phyloP scores from a whole-genome alignment of 2,113 vertebrate genomes.

The Pollachius pollachius region DNA sequence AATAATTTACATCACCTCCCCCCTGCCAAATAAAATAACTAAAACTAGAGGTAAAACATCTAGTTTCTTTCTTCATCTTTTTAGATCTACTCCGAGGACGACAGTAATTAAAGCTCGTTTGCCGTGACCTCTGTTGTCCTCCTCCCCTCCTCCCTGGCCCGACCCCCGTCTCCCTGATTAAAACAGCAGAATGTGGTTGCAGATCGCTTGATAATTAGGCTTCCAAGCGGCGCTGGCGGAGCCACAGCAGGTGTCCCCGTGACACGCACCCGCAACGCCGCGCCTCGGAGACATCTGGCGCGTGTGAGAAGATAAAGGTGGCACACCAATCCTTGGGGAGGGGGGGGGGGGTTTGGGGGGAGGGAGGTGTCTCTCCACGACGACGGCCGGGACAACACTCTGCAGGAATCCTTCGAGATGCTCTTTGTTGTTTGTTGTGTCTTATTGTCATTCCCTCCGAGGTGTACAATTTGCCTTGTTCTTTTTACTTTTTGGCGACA shows the following conservation, averaged over 20 bases:
- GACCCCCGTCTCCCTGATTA: constrained; percentile 56
- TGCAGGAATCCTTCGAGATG: background rate
- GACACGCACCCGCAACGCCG: constrained; percentile 35
- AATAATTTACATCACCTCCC: no score
- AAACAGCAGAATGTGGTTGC: constrained; percentile 58
- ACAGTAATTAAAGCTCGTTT: constrained; percentile 67
- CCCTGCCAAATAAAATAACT: no score
- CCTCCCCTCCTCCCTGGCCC: constrained; percentile 19
- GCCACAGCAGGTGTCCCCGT: constrained; percentile 51
- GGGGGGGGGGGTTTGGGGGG: background rate
- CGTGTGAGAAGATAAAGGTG: constrained; percentile 22
- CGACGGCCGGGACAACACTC: background rate
- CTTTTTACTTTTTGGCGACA: background rate
- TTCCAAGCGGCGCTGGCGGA: constrained; percentile 47
- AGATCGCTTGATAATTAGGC: constrained; percentile 66
- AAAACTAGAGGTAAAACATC: no score
- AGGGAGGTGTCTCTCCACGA: background rate
- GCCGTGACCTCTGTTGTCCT: constrained; percentile 42
- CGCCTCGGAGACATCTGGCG: constrained; percentile 30
- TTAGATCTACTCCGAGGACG: constrained; percentile 44
- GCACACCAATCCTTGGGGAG: constrained; percentile 1
- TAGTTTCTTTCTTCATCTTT: no score
- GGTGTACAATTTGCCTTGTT: background rate
- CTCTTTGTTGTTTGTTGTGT: constrained; percentile 1
- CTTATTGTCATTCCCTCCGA: background rate